A percentile compares a stretch with the other conserved stretches of the same genome.
Evolutionary conservation across 2,888 invertebrate genomes (phyloP).

Genomic region (Unio delphinus): DNA sequence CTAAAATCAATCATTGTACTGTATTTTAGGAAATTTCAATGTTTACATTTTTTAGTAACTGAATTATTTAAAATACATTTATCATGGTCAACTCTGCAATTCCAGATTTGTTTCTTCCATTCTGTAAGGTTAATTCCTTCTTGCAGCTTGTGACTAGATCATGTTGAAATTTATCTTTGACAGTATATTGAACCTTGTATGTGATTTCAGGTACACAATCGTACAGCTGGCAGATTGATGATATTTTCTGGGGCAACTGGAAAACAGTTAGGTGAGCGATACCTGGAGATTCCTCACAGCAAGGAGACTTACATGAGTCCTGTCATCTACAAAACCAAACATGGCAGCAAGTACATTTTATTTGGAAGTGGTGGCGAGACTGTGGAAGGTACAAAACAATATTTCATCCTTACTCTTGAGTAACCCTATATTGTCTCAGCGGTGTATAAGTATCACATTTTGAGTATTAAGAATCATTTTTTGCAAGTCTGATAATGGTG

Average conservation of each 20-base stretch:
- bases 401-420: background rate
- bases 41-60: too few relatives aligned
- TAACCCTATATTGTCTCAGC: background rate
- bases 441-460: background rate
- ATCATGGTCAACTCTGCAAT: too few relatives aligned
- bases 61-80: too few relatives aligned
- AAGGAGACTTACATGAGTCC: slow-evolving; percentile 67
- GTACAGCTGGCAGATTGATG: slow-evolving; percentile 58
- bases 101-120: too few relatives aligned
- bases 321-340: slow-evolving; percentile 51
- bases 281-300: slow-evolving; percentile 53
- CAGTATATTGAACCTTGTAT: too few relatives aligned
- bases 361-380: slow-evolving; percentile 68
- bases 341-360: slow-evolving; percentile 59
- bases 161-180: too few relatives aligned
- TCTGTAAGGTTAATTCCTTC: too few relatives aligned
- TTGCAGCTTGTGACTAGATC: too few relatives aligned
- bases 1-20: too few relatives aligned
- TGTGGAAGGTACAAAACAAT: slow-evolving; percentile 51
- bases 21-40: too few relatives aligned
- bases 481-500: too few relatives aligned
- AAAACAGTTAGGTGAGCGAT: slow-evolving; percentile 51
- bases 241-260: slow-evolving; percentile 66
- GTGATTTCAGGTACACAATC: slow-evolving; percentile 44
- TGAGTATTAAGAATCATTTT: too few relatives aligned